phyloP scores from a whole-genome alignment of 1,140 invertebrate species.

The Propsilocerus akamusi region DNA sequence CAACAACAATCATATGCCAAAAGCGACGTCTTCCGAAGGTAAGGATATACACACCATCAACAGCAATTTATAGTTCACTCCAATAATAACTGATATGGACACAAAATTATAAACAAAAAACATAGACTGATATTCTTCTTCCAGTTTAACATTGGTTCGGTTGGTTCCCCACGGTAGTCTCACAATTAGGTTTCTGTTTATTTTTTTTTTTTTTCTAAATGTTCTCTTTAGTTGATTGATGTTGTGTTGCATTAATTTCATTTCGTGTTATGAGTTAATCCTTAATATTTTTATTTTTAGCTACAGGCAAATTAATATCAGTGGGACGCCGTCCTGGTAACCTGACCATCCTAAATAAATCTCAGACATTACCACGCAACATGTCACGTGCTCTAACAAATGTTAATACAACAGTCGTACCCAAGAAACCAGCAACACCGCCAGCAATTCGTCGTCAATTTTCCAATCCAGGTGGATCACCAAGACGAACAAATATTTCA shows the following conservation, averaged over 20 bases:
- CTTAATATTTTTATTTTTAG: slow-evolving; percentile 19
- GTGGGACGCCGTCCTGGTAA: slow-evolving; percentile 41
- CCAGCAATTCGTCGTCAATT: slow-evolving; percentile 62
- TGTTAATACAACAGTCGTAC: slow-evolving; percentile 27
- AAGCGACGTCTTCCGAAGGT: neutral
- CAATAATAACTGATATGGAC: too few relatives aligned
- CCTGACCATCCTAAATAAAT: slow-evolving; percentile 47
- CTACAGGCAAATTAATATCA: slow-evolving; percentile 48
- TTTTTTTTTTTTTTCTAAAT: too few relatives aligned
- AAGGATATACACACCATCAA: too few relatives aligned
- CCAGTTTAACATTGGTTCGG: too few relatives aligned
- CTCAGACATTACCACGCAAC: slow-evolving; percentile 61
- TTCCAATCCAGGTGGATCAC: slow-evolving; percentile 37
- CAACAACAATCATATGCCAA: neutral
- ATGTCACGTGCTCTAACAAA: slow-evolving; percentile 44
- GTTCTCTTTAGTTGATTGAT: too few relatives aligned
- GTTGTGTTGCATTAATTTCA: too few relatives aligned
- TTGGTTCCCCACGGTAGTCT: too few relatives aligned
- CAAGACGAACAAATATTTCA: slow-evolving; percentile 32
- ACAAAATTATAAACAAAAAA: too few relatives aligned
- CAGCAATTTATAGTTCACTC: too few relatives aligned
- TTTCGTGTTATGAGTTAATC: slow-evolving; percentile 11
- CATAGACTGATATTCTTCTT: too few relatives aligned
- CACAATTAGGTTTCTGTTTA: too few relatives aligned
- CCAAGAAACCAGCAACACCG: slow-evolving; percentile 56